Evolutionary conservation across 2,888 invertebrate genomes (phyloP), one percentile per base, ranked within the genome.

Genomic region (Erebia palarica): DNA sequence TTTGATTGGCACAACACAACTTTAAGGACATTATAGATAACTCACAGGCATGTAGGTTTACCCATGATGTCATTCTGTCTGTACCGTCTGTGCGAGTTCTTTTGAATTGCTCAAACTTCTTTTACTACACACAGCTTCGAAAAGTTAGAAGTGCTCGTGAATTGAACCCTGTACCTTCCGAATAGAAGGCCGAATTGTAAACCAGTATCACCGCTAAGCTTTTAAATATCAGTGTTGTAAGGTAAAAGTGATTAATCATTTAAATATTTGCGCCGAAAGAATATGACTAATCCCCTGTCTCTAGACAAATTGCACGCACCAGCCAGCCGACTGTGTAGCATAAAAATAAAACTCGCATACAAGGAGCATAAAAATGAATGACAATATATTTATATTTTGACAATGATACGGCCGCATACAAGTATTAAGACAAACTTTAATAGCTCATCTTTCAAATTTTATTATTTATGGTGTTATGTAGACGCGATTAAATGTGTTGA

Each of bases 351-450:
- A 59, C 18, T 59, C 27, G 13, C 59, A 8, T 59, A n/a, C 9
- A 36, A 59, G 9, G 27, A 59, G n/a, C 18, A 59, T 14, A 36
- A 27, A 27, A n/a, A 36, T 14, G 27, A 59, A 27, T 59, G 14
- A n/a, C n/a, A n/a, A 59, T 27, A 14, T 27, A 11, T 14, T 14
- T 3, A 81, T 76, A 78, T 79, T 78, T 77, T 82, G 82, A 86
- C 86, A 66, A 44, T 66, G 66, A 16, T 68, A 58, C 36, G 14
- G 49, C 64, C 70, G 21, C 51, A 36, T 16, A 70, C 58, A 65
- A 72, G 58, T 60, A 11, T 44, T 49, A 69, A 69, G 73, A 65
- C 65, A 67, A 64, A 67, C 66, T 60, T 61, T 66, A 71, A 67
- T 58, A 71, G 47, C 44, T n/a, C n/a, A 42, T 51, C 21, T 65